Evolutionary conservation across 92 coral and sea anemone genomes (phyloP).

Genomic region (Actinernus sp.): DNA sequence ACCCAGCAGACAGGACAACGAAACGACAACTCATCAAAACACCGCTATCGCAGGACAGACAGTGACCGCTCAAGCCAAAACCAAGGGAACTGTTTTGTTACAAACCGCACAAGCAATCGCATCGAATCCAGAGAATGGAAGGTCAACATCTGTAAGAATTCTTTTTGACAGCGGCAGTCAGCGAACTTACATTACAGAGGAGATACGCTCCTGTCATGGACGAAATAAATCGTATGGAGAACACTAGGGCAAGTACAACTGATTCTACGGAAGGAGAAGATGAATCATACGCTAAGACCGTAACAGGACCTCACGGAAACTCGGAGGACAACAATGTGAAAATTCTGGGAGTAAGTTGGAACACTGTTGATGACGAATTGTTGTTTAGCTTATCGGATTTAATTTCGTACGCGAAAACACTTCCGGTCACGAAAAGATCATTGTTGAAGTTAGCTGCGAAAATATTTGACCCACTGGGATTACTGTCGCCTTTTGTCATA

Average conservation of each 20-base stretch:
- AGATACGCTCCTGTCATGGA: slow-evolving; percentile 13
- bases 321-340: slow-evolving; percentile 21
- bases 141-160: slow-evolving; percentile 44
- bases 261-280: background rate
- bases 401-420: slow-evolving; percentile 4
- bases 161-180: slow-evolving; percentile 70
- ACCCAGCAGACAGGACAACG: slow-evolving; percentile 3
- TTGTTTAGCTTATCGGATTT: slow-evolving; percentile 16
- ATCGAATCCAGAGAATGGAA: slow-evolving; percentile 39
- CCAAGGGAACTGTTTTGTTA: slow-evolving; percentile 45
- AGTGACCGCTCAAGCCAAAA: slow-evolving; percentile 32
- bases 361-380: background rate
- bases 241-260: background rate
- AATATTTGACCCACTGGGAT: slow-evolving; percentile 24
- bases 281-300: background rate
- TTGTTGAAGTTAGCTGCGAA: slow-evolving; percentile 20
- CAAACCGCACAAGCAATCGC: slow-evolving; percentile 76
- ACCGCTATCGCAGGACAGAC: slow-evolving; percentile 10
- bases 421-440: slow-evolving; percentile 23
- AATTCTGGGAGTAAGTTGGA: slow-evolving; percentile 4
- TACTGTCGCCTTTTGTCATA: slow-evolving; percentile 17
- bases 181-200: slow-evolving; percentile 37
- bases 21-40: slow-evolving; percentile 11
- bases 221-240: background rate
- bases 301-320: slow-evolving; percentile 6